Evolutionary conservation across 1,140 invertebrate species (phyloP).

Genomic region (Habropoda laboriosa): DNA sequence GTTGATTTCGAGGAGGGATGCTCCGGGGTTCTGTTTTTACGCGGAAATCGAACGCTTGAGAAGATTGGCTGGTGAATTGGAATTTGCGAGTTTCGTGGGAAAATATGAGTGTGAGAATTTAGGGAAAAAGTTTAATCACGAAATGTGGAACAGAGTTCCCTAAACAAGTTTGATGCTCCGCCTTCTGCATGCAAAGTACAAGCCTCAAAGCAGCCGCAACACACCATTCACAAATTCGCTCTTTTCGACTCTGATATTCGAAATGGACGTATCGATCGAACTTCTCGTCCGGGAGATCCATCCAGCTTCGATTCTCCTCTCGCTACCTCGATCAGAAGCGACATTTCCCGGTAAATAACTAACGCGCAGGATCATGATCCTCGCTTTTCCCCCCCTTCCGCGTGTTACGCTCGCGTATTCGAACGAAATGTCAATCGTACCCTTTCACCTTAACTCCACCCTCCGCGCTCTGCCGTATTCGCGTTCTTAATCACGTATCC

Average conservation of each 20-base stretch:
- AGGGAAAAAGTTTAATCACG: too few species aligned
- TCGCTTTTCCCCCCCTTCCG: too few species aligned
- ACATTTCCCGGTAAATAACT: background rate
- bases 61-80: too few species aligned
- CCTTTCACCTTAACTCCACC: conserved; percentile 24
- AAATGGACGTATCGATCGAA: background rate
- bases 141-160: too few species aligned
- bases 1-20: background rate
- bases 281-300: background rate
- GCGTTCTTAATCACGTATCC: conserved; percentile 35
- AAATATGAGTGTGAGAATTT: too few species aligned
- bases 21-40: too few species aligned
- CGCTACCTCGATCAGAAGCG: background rate
- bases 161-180: too few species aligned
- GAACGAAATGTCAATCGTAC: conserved; percentile 46
- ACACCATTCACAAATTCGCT: background rate
- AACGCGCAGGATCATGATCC: too few species aligned
- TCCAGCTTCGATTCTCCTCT: background rate
- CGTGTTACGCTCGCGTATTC: conserved; percentile 23
- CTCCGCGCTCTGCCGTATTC: conserved; percentile 1
- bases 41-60: too few species aligned
- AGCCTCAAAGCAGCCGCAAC: too few species aligned
- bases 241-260: background rate
- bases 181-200: too few species aligned
- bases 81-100: too few species aligned